Conservation (phyloP, 1,140 invertebrate genomes). For the Penaeus chinensis region DNA sequence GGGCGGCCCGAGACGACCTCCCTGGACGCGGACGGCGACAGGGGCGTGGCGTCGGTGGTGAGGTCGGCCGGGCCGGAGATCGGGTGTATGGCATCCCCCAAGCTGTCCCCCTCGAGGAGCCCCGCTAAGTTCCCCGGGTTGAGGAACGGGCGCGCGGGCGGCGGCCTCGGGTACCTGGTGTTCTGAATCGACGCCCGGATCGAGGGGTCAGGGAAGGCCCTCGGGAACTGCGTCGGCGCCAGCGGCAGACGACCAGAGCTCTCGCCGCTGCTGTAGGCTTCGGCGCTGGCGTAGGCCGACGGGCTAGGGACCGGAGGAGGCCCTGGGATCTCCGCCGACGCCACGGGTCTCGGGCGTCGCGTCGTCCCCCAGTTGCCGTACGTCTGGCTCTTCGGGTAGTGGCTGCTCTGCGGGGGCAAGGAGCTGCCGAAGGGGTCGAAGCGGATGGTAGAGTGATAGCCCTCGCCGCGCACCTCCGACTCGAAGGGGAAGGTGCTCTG, state of each 20-base stretch:
- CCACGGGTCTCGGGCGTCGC: too few relatives aligned
- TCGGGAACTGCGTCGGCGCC: neutral
- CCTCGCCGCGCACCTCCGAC: conserved; percentile 40
- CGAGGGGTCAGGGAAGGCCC: neutral
- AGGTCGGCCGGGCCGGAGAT: too few relatives aligned
- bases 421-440: conserved; percentile 31
- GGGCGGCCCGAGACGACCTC: neutral
- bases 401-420: neutral
- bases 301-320: neutral
- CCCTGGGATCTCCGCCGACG: neutral
- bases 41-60: neutral
- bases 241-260: neutral
- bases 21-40: neutral
- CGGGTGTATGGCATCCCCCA: neutral
- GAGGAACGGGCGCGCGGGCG: conserved; percentile 19
- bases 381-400: conserved; percentile 21
- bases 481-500: conserved; percentile 47
- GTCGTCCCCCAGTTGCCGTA: conserved; percentile 43
- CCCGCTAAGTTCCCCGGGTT: conserved; percentile 33
- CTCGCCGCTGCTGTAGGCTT: neutral
- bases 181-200: too few relatives aligned
- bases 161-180: neutral
- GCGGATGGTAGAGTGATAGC: conserved; percentile 45
- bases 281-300: too few relatives aligned
- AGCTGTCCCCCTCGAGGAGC: conserved; percentile 6